Base-by-base conservation (phyloP, 2,113 vertebrate species). In the Uria aalge region DNA sequence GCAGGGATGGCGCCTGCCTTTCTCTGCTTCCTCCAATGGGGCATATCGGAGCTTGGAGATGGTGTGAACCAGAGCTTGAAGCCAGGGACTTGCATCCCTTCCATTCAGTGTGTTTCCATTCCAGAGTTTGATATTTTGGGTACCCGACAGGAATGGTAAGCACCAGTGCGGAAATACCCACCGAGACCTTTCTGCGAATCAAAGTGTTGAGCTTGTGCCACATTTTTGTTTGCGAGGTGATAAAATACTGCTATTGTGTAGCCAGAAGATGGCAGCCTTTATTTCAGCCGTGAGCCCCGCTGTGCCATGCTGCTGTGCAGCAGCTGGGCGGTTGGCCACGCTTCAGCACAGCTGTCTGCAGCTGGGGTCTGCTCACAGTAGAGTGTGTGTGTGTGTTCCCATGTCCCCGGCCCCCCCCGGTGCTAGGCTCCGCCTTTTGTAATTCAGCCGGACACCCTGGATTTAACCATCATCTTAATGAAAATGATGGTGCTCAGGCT, bases 271-370 rank as follows among this genome's bases (percentile, higher is more conserved):
- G 80, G 82, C 83, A 94, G 77, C 60, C 48, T 71, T 76, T 66
- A 19, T 74, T 77, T 80, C 75, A 63, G 55, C 38, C 41, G 32
- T 8, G 57, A 80, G 24, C 43, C 30, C 22, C 0, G 19, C 73
- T 23, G n/a, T 10, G 24, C 45, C 15, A 1, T 26, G 40, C 34
- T 66, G 66, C 56, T 36, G 27, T 52, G 48, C 40, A n/a, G 69
- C 67, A 9, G 30, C 2, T 1, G 1, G 47, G 24, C 2, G 1
- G 29, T 18, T 3, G 6, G 57, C 55, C 23, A 1, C 0, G 24
- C 19, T n/a, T n/a, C 62, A 29, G 48, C 81, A 32, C 81, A 72
- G 69, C 87, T 80, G 32, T 22, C 88, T 55, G 88, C 85, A 88
- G 75, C 85, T 85, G 72, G 5, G 20, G 38, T 8, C 60, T 69